Evolutionary conservation across 2,113 vertebrate species (phyloP).

Genomic region (Tetrao urogallus): DNA sequence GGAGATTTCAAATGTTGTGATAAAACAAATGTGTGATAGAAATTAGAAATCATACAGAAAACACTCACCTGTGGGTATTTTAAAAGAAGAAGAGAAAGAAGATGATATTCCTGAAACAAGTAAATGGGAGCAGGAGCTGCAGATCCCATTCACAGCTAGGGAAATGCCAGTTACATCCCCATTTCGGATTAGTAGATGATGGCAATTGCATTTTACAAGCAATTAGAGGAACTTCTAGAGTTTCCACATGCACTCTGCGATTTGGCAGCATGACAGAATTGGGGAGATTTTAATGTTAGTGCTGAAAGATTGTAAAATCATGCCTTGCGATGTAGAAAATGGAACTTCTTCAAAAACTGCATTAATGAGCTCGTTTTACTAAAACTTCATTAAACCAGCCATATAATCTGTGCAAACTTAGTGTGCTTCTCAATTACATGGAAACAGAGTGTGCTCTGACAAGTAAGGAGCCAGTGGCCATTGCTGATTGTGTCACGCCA

Average conservation of each 20-base stretch:
- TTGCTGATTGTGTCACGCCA: conserved; percentile 47
- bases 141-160: not conserved
- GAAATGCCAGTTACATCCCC: not conserved
- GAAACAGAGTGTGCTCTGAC: conserved; percentile 41
- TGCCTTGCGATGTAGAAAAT: conserved; percentile 76
- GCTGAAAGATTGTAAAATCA: conserved; percentile 76
- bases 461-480: conserved; percentile 47
- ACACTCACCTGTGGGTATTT: not conserved
- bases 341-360: conserved; percentile 70
- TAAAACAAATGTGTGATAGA: conserved; percentile 35
- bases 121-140: conserved; percentile 19
- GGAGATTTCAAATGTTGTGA: conserved; percentile 37
- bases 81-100: too few relatives aligned
- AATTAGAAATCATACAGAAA: conserved; percentile 49
- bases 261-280: conserved; percentile 63
- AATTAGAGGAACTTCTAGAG: conserved; percentile 75
- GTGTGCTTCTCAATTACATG: conserved; percentile 64
- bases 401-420: conserved; percentile 64
- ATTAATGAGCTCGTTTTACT: conserved; percentile 74
- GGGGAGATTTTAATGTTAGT: conserved; percentile 68
- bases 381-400: conserved; percentile 77
- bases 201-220: conserved; percentile 69
- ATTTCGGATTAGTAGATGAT: not conserved
- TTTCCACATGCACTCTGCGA: conserved; percentile 46
- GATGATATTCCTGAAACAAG: not conserved